Percentiles rank a stretch among this genome's conserved stretches.
These are phyloP conservation scores for Aldabrachelys gigantea DNA, from an alignment of 2,113 vertebrate species.

Conservation along the genomic window DNA sequence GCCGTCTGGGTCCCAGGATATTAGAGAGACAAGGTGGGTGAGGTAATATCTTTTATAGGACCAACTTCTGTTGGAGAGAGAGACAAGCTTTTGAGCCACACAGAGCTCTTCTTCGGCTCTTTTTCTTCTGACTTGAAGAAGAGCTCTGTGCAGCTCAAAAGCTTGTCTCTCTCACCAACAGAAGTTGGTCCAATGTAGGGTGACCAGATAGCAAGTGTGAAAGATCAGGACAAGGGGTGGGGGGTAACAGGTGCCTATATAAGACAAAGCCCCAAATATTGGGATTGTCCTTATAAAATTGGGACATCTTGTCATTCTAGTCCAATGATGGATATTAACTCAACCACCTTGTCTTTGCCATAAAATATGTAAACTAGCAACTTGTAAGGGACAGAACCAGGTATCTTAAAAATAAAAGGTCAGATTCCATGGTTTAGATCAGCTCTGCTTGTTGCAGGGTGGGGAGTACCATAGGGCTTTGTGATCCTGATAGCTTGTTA, in stretches of 20 bases:
- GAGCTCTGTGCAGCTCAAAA: background rate
- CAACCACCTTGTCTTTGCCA: background rate
- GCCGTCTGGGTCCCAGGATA: background rate
- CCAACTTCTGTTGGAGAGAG: too few species aligned
- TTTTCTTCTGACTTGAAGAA: background rate
- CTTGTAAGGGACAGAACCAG: slow-evolving; percentile 35
- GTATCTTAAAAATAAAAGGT: slow-evolving; percentile 10
- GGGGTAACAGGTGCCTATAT: too few species aligned
- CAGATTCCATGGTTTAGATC: background rate
- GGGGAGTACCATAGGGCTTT: background rate
- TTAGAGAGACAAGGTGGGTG: background rate
- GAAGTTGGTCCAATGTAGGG: background rate
- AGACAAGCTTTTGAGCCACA: too few species aligned
- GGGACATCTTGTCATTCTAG: too few species aligned
- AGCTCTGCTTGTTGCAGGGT: background rate
- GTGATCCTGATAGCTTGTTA: background rate
- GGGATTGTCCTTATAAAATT: too few species aligned
- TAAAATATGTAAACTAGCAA: slow-evolving; percentile 53
- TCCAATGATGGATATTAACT: background rate
- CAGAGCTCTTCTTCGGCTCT: background rate
- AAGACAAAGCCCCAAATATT: too few species aligned
- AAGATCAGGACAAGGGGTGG: too few species aligned
- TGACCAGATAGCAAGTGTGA: too few species aligned
- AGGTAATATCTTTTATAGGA: too few species aligned
- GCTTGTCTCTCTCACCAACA: background rate